Evolutionary conservation across 2,797 vertebrate genomes (phyloP).

Genomic region (Stomatorhinus walkeri): DNA sequence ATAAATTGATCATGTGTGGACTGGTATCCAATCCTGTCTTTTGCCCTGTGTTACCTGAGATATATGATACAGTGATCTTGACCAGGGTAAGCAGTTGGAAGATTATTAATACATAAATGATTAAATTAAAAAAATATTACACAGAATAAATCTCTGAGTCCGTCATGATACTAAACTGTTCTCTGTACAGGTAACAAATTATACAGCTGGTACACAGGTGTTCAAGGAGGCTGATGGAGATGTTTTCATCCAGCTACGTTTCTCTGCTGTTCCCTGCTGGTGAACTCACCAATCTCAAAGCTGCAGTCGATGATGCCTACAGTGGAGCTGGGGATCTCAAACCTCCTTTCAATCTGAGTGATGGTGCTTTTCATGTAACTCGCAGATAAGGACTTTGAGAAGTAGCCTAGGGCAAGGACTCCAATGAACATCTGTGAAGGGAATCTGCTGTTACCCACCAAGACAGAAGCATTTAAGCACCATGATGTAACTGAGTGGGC

Average conservation of each 20-base stretch:
- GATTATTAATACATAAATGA: background rate
- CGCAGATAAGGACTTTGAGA: slow-evolving; percentile 66
- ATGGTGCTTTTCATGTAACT: slow-evolving; percentile 80
- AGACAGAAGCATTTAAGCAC: background rate
- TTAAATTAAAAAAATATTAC: background rate
- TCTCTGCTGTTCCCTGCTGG: background rate
- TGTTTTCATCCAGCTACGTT: background rate
- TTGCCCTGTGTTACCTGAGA: background rate
- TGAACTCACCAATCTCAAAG: slow-evolving; percentile 82
- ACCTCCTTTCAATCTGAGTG: slow-evolving; percentile 85
- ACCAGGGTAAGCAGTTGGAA: background rate
- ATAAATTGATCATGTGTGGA: background rate
- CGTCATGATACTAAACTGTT: background rate
- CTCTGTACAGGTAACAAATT: background rate
- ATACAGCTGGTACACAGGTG: background rate
- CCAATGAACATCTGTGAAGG: slow-evolving; percentile 68
- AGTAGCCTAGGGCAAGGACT: slow-evolving; percentile 68
- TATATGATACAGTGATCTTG: background rate
- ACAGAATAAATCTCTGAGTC: background rate
- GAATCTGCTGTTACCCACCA: background rate
- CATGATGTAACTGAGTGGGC: background rate
- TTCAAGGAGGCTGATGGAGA: background rate
- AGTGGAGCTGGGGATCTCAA: slow-evolving; percentile 73
- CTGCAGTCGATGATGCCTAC: slow-evolving; percentile 77
- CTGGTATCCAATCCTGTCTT: background rate